These are phyloP conservation scores for Urophycis tenuis DNA, from an alignment of 2,797 vertebrate genomes.

Conservation along the genomic window DNA sequence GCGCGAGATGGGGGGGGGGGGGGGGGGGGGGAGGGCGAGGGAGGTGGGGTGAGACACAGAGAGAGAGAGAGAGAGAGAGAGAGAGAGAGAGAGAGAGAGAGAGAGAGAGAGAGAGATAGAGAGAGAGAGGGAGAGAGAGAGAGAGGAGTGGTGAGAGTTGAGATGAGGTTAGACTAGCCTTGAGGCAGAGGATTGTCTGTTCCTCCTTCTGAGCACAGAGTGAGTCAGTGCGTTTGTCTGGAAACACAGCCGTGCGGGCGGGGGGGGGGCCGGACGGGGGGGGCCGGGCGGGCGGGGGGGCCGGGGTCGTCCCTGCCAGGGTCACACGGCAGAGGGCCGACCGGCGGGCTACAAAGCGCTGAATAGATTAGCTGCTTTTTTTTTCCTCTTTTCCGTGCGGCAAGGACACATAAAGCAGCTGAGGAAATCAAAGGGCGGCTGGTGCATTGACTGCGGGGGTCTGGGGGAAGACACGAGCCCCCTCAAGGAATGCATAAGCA, in stretches of 20 bases:
- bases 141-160: constrained; percentile 6
- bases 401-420: not conserved
- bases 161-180: constrained; percentile 11
- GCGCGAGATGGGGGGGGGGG: too few relatives aligned
- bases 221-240: not conserved
- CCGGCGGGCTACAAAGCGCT: too few relatives aligned
- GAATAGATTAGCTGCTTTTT: not conserved
- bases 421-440: not conserved
- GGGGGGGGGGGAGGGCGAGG: too few relatives aligned
- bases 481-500: too few relatives aligned
- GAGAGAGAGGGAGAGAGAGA: not conserved
- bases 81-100: too few relatives aligned
- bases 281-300: not conserved
- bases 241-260: not conserved
- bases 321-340: not conserved
- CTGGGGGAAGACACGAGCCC: not conserved
- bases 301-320: not conserved
- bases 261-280: not conserved
- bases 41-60: not conserved
- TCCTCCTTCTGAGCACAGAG: not conserved
- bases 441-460: not conserved
- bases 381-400: not conserved
- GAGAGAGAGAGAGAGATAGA: too few relatives aligned
- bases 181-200: not conserved
- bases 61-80: not conserved